Evolutionary conservation across 2,113 vertebrate species (phyloP), one percentile per base, ranked within the genome.

Genomic region (Chionodraco myersi): DNA sequence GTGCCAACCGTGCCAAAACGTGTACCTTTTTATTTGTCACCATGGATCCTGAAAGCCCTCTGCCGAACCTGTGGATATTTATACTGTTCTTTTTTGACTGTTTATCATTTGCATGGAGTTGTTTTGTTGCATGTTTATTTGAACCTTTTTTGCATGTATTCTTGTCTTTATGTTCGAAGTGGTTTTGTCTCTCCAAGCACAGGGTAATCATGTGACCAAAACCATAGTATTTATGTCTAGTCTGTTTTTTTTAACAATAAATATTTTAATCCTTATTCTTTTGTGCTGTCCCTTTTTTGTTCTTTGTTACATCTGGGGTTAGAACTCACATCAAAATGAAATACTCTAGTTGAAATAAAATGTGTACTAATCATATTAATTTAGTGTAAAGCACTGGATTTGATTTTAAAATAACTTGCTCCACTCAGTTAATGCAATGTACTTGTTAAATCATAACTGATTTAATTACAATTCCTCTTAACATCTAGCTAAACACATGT

Each of bases 161-260:
- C 14, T 34, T 52, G 36, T 51, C 8, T 82, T 62, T 48, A 56
- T 66, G 41, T 16, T 13, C 64, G 47, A 51, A 6, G 36, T 0
- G 62, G 63, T 41, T 41, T 57, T 56, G 64, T 0, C 48, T 63
- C 12, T 75, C 12, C 71, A 1, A 67, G 26, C n/a, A 4, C 6
- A 10, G 72, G 62, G 63, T 75, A 45, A 34, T 74, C 69, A 66
- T 72, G 72, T 79, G 63, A 82, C 61, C 63, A 51, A 44, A 83
- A 77, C 78, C 65, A 80, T 63, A 3, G 11, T n/a, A 15, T 77
- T 54, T 72, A 52, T 79, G 72, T 76, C 44, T 41, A 58, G 21
- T 77, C 23, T 74, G n/a, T 26, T n/a, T 41, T 41, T 87, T 88
- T 87, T 89, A 82, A 77, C 72, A 92, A 91, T 92, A 92, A 90